phyloP scores from a whole-genome alignment of 2,888 invertebrate species.

The Synanthedon formicaeformis region DNA sequence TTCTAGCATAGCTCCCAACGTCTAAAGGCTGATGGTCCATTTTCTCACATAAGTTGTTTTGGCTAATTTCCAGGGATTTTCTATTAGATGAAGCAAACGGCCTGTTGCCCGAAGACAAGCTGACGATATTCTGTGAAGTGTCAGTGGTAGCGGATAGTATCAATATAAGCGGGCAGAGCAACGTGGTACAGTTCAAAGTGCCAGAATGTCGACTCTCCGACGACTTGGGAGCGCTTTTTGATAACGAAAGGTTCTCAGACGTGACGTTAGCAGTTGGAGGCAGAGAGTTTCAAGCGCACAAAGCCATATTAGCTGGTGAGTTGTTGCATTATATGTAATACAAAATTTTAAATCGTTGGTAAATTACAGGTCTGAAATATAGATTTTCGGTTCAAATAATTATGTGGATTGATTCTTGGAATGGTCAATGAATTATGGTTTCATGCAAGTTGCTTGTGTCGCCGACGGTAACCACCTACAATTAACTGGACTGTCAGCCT shows the following conservation, averaged over 20 bases:
- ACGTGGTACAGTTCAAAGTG: slow-evolving; percentile 97
- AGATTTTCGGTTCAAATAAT: neutral
- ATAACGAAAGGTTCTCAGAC: slow-evolving; percentile 97
- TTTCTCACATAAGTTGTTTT: neutral
- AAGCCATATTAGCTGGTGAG: slow-evolving; percentile 93
- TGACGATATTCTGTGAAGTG: slow-evolving; percentile 99
- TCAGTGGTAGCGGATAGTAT: slow-evolving; percentile 98
- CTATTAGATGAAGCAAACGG: slow-evolving; percentile 99
- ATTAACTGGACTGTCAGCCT: too few relatives aligned
- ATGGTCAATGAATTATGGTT: too few relatives aligned
- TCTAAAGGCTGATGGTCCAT: neutral
- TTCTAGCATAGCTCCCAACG: neutral
- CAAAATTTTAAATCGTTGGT: neutral
- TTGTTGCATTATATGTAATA: slow-evolving; percentile 4
- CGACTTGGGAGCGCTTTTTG: slow-evolving; percentile 94
- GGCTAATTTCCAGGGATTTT: slow-evolving; percentile 81
- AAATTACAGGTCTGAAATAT: neutral
- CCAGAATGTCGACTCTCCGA: slow-evolving; percentile 94
- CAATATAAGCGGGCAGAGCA: slow-evolving; percentile 98
- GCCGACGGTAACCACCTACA: too few relatives aligned
- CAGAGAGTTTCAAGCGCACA: slow-evolving; percentile 94
- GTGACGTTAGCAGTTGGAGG: slow-evolving; percentile 94
- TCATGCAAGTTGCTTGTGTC: too few relatives aligned
- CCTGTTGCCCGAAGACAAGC: slow-evolving; percentile 96
- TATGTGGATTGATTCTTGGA: too few relatives aligned